phyloP scores from a whole-genome alignment of 2,113 vertebrate genomes.

The Arvicanthis niloticus region DNA sequence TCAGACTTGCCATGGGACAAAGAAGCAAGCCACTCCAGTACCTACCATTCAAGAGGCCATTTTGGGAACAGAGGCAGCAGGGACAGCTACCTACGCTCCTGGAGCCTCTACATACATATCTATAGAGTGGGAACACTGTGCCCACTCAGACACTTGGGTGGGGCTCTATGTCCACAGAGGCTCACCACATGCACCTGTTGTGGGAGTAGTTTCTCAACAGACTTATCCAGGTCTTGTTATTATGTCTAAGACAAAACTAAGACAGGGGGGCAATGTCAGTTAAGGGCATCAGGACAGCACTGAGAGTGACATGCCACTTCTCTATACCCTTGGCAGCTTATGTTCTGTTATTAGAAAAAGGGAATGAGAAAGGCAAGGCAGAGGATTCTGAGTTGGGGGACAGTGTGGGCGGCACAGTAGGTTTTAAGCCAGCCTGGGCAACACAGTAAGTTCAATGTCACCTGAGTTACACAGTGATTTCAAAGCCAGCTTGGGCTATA shows the following conservation, averaged over 20 bases:
- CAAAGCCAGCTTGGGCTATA: not conserved
- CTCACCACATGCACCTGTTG: not conserved
- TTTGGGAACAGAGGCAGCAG: not conserved
- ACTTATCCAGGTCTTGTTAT: not conserved
- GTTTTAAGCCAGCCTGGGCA: not conserved
- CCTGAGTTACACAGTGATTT: not conserved
- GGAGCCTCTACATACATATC: not conserved
- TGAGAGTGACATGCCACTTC: not conserved
- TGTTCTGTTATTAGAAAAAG: not conserved
- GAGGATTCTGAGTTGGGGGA: not conserved
- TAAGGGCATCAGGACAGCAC: accelerated
- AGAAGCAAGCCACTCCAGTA: not conserved
- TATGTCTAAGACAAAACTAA: not conserved
- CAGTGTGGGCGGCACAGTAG: not conserved
- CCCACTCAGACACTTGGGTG: not conserved
- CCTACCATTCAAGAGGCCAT: not conserved
- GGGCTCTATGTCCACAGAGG: accelerated
- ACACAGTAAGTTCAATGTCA: not conserved
- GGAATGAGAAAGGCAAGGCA: not conserved
- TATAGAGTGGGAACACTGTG: not conserved
- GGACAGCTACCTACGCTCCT: not conserved
- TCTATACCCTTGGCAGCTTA: not conserved
- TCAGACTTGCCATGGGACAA: not conserved
- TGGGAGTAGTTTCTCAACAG: not conserved
- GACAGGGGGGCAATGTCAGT: not conserved